Base-by-base conservation (phyloP, 2,888 invertebrate genomes). In the Agrochola lychnidis region DNA sequence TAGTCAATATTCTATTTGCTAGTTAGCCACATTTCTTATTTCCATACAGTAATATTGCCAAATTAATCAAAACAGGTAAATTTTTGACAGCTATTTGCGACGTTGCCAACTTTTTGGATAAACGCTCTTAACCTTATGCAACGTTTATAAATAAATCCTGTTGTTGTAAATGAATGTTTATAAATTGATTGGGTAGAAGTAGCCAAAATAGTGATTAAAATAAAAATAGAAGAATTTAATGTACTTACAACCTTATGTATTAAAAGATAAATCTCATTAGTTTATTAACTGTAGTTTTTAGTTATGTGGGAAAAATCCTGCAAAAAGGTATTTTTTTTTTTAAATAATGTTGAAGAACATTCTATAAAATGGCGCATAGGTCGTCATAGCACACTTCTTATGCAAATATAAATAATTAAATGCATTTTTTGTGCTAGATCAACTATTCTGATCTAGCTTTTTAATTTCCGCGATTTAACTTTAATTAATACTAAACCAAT, bases 241-340 rank as follows among this genome's bases (percentile, higher is more conserved):
- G 82, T 87, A 88, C 85, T 88, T 88, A 88, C n/a, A 62, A 64
- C 56, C 36, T 56, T 68, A 51, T 61, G 79, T 88, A 82, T 82
- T 82, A 57, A 42, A 73, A 71, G 3, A 71, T 59, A 73, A 87
- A 87, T 88, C 87, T 88, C 89, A 87, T 87, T 87, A 78, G 70
- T 67, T 78, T 69, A 4, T 56, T 64, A 48, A 45, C 19, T 36
- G 19, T 63, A 76, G 74, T 63, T 64, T 61, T 63, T 74, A 84
- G 59, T 74, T 80, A 56, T 0, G 19, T 36, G 19, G 22, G 4
- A 5, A n/a, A 53, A 25, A 57, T 6, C 6, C 68, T 0, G 7
- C 4, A 22, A 30, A 42, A n/a, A 19, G 2, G 2, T 36, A 30
- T 16, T 45, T 57, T 19, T 16, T 19, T 16, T n/a, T 45, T 19